These are phyloP conservation scores for Propithecus coquereli DNA, from an alignment of 2,113 vertebrate genomes.

Conservation along the genomic window DNA sequence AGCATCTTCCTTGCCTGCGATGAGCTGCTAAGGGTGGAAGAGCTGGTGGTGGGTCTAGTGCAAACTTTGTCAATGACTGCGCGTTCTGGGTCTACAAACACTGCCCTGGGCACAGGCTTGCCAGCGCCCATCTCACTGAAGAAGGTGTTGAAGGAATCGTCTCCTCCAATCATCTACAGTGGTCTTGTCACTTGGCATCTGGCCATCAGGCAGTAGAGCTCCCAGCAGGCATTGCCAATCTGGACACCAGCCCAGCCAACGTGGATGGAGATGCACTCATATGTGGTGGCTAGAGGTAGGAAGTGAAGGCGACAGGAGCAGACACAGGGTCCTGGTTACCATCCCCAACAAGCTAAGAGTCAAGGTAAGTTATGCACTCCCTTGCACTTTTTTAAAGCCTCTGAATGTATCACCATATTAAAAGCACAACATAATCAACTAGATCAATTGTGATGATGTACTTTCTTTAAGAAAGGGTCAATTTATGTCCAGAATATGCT, in stretches of 20 bases:
- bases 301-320: not conserved
- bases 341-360: not conserved
- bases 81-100: no score
- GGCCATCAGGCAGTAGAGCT: not conserved
- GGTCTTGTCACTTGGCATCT: not conserved
- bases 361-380: not conserved
- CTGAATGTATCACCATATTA: not conserved
- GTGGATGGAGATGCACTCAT: not conserved
- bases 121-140: no score
- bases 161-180: not conserved
- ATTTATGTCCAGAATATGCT: conserved; percentile 20
- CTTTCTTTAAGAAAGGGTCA: not conserved
- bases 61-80: no score
- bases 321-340: not conserved
- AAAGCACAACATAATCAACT: conserved; percentile 2
- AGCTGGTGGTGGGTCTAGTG: no score
- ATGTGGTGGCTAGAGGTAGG: not conserved
- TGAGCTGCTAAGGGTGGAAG: no score
- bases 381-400: not conserved
- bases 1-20: no score
- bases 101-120: no score
- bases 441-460: not conserved
- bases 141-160: no score
- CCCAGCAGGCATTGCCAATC: not conserved
- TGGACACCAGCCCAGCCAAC: not conserved